These are phyloP conservation scores for Tiliacea citrago DNA, from an alignment of 2,888 invertebrate species.

Conservation along the genomic window DNA sequence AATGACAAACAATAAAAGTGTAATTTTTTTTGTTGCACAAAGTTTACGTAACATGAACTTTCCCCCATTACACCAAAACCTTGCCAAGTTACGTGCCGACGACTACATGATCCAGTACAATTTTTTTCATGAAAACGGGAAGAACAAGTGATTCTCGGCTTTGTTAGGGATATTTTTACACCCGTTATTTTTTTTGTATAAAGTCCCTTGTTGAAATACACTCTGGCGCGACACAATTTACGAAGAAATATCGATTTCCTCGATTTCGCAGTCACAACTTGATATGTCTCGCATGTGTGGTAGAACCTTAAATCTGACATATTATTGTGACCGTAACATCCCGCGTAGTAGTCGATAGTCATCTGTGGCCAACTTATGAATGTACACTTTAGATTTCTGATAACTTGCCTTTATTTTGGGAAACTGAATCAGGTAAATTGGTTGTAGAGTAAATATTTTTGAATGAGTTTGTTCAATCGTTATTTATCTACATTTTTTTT, in stretches of 20 bases:
- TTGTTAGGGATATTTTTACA: background rate
- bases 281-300: background rate
- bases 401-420: conserved; percentile 53
- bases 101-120: background rate
- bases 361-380: conserved; percentile 69
- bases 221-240: background rate
- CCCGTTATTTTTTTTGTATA: background rate
- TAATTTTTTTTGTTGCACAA: no score
- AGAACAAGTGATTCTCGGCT: background rate
- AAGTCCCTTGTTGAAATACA: background rate
- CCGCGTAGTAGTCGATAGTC: conserved; percentile 57
- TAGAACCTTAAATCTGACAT: conserved; percentile 13
- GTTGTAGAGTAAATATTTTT: conserved; percentile 8
- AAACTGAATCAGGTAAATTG: conserved; percentile 53
- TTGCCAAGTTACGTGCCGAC: no score
- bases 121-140: background rate
- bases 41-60: no score
- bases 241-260: background rate
- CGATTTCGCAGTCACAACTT: background rate
- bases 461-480: conserved; percentile 3
- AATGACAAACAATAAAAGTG: no score
- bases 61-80: no score
- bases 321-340: conserved; percentile 40
- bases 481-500: background rate
- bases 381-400: conserved; percentile 61